Conservation (phyloP, 2,888 invertebrate genomes). For the Tinea trinotella region DNA sequence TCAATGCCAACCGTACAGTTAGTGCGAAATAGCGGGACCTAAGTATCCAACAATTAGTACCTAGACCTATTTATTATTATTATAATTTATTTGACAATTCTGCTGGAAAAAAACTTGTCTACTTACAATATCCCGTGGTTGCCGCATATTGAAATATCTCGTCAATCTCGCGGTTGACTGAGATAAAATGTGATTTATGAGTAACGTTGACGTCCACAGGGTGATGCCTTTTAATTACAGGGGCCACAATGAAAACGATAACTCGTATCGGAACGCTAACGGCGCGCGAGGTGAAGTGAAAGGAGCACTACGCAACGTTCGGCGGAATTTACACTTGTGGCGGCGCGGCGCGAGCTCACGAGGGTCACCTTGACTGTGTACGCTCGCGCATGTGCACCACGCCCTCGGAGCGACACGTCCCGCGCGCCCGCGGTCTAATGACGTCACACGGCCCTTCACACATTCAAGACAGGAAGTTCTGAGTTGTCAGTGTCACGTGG, state of each 20-base stretch:
- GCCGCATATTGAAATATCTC: slow-evolving; percentile 70
- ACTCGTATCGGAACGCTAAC: slow-evolving; percentile 49
- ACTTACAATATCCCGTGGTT: slow-evolving; percentile 65
- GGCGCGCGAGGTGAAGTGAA: slow-evolving; percentile 40
- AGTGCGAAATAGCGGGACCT: background rate
- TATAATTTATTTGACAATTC: background rate
- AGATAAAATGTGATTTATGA: slow-evolving; percentile 66
- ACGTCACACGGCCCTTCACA: slow-evolving; percentile 44
- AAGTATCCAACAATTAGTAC: background rate
- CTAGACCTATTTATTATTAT: background rate
- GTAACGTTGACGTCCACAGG: slow-evolving; percentile 67
- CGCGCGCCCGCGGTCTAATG: slow-evolving; percentile 32
- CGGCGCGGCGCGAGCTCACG: slow-evolving; percentile 45
- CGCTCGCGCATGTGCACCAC: slow-evolving; percentile 67
- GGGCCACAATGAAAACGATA: slow-evolving; percentile 42
- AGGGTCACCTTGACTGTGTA: slow-evolving; percentile 64
- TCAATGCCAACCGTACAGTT: background rate
- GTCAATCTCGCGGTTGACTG: slow-evolving; percentile 59
- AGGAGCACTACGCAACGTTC: slow-evolving; percentile 42
- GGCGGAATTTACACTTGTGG: slow-evolving; percentile 26
- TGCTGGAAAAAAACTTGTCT: background rate
- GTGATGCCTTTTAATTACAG: slow-evolving; percentile 58
- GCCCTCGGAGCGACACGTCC: slow-evolving; percentile 48
- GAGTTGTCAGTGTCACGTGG: slow-evolving; percentile 7
- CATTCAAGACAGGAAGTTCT: background rate